Conservation (phyloP, 2,113 vertebrate genomes). For the Struthidea cinerea region DNA sequence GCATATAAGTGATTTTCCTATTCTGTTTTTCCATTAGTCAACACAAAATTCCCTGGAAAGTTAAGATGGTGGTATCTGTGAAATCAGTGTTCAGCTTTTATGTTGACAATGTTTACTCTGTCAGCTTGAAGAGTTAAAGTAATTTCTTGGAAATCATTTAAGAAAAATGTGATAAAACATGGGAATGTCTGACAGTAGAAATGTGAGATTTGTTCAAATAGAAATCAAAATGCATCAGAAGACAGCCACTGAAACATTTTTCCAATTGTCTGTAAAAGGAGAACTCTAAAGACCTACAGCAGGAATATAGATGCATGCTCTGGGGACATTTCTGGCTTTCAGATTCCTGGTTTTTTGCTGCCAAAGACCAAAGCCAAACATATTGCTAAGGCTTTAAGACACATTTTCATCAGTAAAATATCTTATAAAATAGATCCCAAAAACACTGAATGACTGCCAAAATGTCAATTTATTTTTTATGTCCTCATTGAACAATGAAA, state of each 20-base stretch:
- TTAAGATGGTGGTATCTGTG: neutral
- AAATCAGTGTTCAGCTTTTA: constrained; percentile 7
- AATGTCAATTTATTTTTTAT: constrained; percentile 58
- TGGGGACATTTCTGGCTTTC: constrained; percentile 69
- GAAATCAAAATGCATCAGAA: constrained; percentile 71
- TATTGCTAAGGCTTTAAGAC: constrained; percentile 72
- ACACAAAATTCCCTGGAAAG: neutral
- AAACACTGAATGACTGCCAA: constrained; percentile 65
- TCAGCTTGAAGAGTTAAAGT: constrained; percentile 44
- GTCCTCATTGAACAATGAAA: constrained; percentile 63
- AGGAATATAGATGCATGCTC: constrained; percentile 65
- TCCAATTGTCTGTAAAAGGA: constrained; percentile 71
- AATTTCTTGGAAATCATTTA: constrained; percentile 59
- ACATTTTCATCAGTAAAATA: constrained; percentile 77
- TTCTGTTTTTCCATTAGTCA: neutral
- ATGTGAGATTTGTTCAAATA: constrained; percentile 61
- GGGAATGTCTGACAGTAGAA: constrained; percentile 55
- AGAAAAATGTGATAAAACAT: constrained; percentile 45
- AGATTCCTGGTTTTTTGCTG: constrained; percentile 61
- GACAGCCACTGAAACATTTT: constrained; percentile 71
- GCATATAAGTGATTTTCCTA: neutral
- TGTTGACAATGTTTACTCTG: neutral
- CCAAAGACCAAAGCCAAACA: constrained; percentile 74
- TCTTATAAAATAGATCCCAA: constrained; percentile 74
- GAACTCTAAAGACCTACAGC: constrained; percentile 71